phyloP scores from a whole-genome alignment of 2,888 invertebrate species.

The Epirrita christyi region DNA sequence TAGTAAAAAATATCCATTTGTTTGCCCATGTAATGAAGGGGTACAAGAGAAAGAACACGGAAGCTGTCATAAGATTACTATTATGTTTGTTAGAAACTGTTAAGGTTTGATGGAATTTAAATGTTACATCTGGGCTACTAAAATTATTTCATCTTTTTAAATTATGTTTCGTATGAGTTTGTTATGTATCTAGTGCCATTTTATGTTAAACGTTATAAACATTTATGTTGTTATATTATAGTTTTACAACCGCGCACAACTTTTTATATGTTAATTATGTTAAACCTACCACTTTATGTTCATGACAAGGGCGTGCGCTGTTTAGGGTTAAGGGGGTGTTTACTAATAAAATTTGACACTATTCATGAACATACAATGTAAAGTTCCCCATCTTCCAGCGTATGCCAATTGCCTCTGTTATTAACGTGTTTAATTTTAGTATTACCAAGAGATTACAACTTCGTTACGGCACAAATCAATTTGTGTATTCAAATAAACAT shows the following conservation, averaged over 20 bases:
- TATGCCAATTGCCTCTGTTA: neutral
- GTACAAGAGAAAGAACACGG: neutral
- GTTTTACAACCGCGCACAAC: slow-evolving; percentile 49
- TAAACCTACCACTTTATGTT: slow-evolving; percentile 22
- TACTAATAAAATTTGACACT: slow-evolving; percentile 2
- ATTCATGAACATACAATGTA: neutral
- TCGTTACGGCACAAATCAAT: slow-evolving; percentile 27
- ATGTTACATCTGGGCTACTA: slow-evolving; percentile 4
- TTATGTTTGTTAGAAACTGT: no score
- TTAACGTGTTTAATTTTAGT: slow-evolving; percentile 32
- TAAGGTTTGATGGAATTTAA: no score
- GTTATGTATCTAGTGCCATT: slow-evolving; percentile 38
- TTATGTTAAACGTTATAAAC: slow-evolving; percentile 6
- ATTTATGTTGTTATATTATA: slow-evolving; percentile 27
- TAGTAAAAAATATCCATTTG: slow-evolving; percentile 7
- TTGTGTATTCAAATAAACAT: slow-evolving; percentile 37
- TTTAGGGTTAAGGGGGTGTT: slow-evolving; percentile 3
- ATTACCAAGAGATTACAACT: slow-evolving; percentile 18
- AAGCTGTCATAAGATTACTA: neutral
- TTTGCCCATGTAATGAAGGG: neutral
- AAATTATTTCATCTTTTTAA: neutral
- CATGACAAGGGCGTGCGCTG: slow-evolving; percentile 19
- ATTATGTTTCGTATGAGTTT: slow-evolving; percentile 9
- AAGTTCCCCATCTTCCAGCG: neutral
- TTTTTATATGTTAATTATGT: slow-evolving; percentile 31